These are phyloP conservation scores for Acheta domesticus DNA, from an alignment of 2,888 invertebrate genomes.

Conservation along the genomic window DNA sequence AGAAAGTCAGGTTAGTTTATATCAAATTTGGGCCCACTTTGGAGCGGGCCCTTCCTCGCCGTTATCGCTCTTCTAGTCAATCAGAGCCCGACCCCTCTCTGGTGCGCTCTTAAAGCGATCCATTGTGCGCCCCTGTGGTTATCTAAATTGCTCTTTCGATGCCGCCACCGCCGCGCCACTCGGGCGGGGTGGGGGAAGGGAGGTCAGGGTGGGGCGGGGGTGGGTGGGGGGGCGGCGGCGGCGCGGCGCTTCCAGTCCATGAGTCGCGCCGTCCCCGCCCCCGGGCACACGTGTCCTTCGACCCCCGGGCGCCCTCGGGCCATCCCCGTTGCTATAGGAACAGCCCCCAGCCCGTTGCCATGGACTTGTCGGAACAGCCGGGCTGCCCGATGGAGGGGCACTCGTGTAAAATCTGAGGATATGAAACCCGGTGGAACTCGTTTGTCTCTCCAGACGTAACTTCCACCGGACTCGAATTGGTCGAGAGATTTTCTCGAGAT, in stretches of 20 bases:
- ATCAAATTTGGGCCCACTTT: slow-evolving; percentile 18
- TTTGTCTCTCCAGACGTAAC: too few relatives aligned
- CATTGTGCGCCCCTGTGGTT: slow-evolving; percentile 36
- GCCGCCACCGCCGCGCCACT: slow-evolving; percentile 12
- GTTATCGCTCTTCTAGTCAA: slow-evolving; percentile 37
- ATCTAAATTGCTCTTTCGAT: slow-evolving; percentile 38
- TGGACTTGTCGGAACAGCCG: too few relatives aligned
- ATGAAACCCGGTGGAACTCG: too few relatives aligned
- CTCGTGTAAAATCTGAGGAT: too few relatives aligned
- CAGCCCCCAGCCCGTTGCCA: too few relatives aligned
- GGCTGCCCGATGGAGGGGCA: too few relatives aligned
- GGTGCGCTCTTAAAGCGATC: slow-evolving; percentile 36
- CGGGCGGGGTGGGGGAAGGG: background rate
- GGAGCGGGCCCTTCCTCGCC: slow-evolving; percentile 20
- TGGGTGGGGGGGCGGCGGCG: slow-evolving; percentile 18
- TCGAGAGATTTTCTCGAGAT: too few relatives aligned
- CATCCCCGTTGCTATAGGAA: background rate
- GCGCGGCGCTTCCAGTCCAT: slow-evolving; percentile 33
- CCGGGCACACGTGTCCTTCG: slow-evolving; percentile 4
- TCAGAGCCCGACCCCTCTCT: slow-evolving; percentile 29
- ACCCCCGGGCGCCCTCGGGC: slow-evolving; percentile 1
- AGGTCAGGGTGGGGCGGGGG: background rate
- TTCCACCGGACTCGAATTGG: too few relatives aligned
- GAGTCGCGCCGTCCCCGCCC: slow-evolving; percentile 26
- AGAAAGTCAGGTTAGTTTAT: slow-evolving; percentile 18